Evolutionary conservation across 2,888 invertebrate genomes (phyloP).

Genomic region (Lepidonotus clava): DNA sequence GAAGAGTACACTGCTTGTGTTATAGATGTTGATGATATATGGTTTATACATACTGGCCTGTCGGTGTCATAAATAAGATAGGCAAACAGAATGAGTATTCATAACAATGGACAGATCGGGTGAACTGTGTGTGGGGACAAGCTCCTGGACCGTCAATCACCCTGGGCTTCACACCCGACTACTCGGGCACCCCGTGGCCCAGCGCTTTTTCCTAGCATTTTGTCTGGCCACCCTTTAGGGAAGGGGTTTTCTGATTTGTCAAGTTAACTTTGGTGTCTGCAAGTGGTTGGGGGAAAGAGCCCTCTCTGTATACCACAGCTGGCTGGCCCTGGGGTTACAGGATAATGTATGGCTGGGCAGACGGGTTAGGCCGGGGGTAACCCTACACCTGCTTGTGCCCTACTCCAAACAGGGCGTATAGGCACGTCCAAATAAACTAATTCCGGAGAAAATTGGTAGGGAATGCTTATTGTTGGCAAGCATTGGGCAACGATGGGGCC

Average conservation of each 20-base stretch:
- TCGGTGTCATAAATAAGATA: too few relatives aligned
- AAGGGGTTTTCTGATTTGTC: background rate
- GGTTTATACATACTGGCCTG: too few relatives aligned
- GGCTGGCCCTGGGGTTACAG: background rate
- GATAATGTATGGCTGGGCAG: background rate
- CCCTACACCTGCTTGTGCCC: background rate
- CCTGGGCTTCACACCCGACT: too few relatives aligned
- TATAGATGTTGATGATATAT: too few relatives aligned
- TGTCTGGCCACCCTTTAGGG: background rate
- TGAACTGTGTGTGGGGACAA: too few relatives aligned
- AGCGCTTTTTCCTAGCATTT: too few relatives aligned
- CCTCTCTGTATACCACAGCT: background rate
- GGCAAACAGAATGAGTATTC: too few relatives aligned
- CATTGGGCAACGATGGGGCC: too few relatives aligned
- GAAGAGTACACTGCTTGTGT: too few relatives aligned
- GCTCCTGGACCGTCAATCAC: too few relatives aligned
- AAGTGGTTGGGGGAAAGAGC: background rate
- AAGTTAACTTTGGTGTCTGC: background rate
- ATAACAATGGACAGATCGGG: too few relatives aligned
- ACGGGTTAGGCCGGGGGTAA: background rate
- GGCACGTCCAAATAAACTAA: conserved; percentile 10
- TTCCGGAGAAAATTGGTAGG: background rate
- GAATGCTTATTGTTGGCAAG: conserved; percentile 20
- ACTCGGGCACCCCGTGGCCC: too few relatives aligned
- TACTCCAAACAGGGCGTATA: background rate